phyloP scores from a whole-genome alignment of 2,113 vertebrate species.

The Dunckerocampus dactyliophorus region DNA sequence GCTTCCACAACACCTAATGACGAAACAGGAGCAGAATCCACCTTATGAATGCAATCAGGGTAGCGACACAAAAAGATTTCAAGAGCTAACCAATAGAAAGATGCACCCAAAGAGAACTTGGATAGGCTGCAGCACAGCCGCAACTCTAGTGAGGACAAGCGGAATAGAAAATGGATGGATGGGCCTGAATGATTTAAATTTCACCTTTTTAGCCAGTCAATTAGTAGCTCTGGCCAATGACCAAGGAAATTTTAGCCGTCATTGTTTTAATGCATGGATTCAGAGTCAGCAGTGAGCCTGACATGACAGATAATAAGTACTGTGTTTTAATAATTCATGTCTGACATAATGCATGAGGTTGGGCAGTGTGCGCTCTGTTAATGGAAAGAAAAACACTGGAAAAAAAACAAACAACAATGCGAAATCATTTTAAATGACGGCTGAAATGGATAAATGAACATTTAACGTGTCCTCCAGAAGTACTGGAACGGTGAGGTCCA shows the following conservation, averaged over 20 bases:
- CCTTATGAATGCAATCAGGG: neutral
- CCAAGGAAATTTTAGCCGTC: neutral
- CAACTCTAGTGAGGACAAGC: no score
- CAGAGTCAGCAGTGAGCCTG: constrained; percentile 19
- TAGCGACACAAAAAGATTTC: constrained; percentile 3
- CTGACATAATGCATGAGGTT: constrained; percentile 22
- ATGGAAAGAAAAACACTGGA: constrained; percentile 23
- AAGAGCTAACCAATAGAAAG: constrained; percentile 2
- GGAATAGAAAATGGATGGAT: no score
- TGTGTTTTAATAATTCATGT: constrained; percentile 50
- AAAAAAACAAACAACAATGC: no score
- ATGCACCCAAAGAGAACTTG: no score
- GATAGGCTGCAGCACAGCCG: no score
- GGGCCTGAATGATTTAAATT: neutral
- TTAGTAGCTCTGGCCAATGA: neutral
- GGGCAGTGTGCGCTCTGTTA: neutral
- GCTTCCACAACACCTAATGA: neutral
- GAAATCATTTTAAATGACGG: no score
- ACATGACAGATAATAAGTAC: constrained; percentile 28
- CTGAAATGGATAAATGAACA: no score
- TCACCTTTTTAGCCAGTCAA: neutral
- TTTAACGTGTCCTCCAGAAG: no score
- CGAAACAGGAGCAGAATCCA: neutral
- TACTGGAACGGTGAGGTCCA: no score
- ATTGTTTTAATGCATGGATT: constrained; percentile 19